Evolutionary conservation across 30 jellyfish, hydroid and myxozoan species (phyloP), one percentile per base, ranked within the genome.

Genomic region (Cassiopea andromeda): DNA sequence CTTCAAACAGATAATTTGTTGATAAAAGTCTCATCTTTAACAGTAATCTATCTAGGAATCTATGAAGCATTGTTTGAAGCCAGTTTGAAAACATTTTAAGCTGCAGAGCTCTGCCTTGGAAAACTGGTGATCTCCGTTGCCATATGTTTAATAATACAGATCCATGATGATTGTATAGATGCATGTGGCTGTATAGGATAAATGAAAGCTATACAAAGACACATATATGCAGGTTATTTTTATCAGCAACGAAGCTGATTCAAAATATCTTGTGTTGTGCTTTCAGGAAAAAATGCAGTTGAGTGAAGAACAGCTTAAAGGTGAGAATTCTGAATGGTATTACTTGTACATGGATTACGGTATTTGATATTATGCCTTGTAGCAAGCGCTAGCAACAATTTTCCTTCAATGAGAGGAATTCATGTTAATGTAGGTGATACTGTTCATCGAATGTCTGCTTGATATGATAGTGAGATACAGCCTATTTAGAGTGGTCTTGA

Each of bases 221-320:
- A 17, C 3, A 8, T 6, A 8, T 15, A 14, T n/a, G 79, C 79
- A 70, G 79, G 79, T 70, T 18, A 70, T 2, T 14, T 27, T 50
- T 16, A 43, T 43, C 27, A 50, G 54, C 15, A 16, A 14, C 54
- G 54, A 18, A 38, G 17, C 12, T 12, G 15, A 70, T 70, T 5
- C 5, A 4, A 4, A 64, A 64, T 64, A 58, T 7, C 45, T 27
- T 70, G 50, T 70, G 79, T 19, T 70, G n/a, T 43, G 79, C 46
- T 83, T 83, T 69, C 84, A 83, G 91, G 84, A 18, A 48, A 83
- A 70, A 69, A 83, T 83, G 91, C 91, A 83, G 74, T 45, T 83
- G 66, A 83, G 91, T 58, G 91, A 83, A 72, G 91, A 83, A 69
- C 91, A 69, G 75, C 78, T 85, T 5, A 85, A 75, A 73, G 87